Conservation (phyloP, 2,113 vertebrate genomes). For the Centropristis striata region DNA sequence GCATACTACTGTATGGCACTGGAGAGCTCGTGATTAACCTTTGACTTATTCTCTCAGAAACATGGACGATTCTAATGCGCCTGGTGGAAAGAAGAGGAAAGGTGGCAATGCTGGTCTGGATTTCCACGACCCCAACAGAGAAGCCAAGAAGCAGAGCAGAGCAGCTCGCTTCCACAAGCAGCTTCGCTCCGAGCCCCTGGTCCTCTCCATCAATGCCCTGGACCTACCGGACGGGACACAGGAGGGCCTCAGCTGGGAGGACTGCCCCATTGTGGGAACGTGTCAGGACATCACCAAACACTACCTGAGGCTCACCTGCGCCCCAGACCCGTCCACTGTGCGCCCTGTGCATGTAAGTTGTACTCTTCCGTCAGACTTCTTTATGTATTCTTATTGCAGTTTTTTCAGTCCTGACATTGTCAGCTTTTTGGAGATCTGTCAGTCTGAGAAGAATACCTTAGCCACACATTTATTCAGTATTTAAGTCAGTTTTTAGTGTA, state of each 20-base stretch:
- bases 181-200: conserved; percentile 90
- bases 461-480: too few relatives aligned
- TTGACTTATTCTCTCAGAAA: conserved; percentile 62
- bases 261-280: conserved; percentile 92
- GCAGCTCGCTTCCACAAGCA: conserved; percentile 93
- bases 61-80: conserved; percentile 77
- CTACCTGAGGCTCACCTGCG: conserved; percentile 93
- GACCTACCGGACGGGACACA: conserved; percentile 84
- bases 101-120: conserved; percentile 87
- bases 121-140: conserved; percentile 91
- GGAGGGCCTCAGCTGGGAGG: conserved; percentile 92
- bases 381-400: not conserved
- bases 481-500: not conserved
- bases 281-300: conserved; percentile 92
- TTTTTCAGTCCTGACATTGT: not conserved
- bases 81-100: conserved; percentile 86
- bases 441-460: not conserved
- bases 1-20: not conserved
- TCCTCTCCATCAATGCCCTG: conserved; percentile 88
- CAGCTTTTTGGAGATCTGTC: not conserved
- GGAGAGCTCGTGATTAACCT: not conserved
- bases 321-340: conserved; percentile 91
- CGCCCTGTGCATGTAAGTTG: conserved; percentile 88
- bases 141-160: conserved; percentile 92
- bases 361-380: not conserved